phyloP scores from a whole-genome alignment of 2,113 vertebrate genomes.

The Perognathus longimembris region DNA sequence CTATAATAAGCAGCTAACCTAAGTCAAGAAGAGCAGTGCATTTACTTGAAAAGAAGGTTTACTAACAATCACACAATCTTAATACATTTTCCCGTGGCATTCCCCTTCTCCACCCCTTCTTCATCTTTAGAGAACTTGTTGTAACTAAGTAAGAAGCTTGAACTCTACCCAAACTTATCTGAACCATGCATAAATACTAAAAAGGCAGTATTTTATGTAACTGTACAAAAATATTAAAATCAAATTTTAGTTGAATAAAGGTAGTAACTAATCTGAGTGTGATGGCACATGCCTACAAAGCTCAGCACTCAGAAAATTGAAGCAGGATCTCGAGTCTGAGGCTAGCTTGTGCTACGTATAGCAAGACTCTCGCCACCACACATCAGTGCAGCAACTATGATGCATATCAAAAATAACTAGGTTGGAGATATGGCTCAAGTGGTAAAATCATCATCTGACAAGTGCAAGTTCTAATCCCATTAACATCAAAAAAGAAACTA shows the following conservation, averaged over 20 bases:
- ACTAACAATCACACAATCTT: conserved; percentile 29
- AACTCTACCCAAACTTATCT: conserved; percentile 52
- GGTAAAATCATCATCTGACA: too few relatives aligned
- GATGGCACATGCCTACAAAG: not conserved
- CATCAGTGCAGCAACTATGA: not conserved
- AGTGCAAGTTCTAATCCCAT: too few relatives aligned
- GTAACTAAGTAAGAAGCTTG: conserved; percentile 16
- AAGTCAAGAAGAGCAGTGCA: conserved; percentile 34
- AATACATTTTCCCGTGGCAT: not conserved
- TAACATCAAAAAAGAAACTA: too few relatives aligned
- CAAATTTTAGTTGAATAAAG: conserved; percentile 38
- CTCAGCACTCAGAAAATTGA: not conserved
- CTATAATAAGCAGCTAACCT: conserved; percentile 40
- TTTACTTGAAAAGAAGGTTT: conserved; percentile 34
- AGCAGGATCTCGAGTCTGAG: not conserved
- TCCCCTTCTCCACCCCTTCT: not conserved
- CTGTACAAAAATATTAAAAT: conserved; percentile 23
- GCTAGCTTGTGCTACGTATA: not conserved
- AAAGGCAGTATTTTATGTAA: conserved; percentile 30
- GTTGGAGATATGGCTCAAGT: too few relatives aligned
- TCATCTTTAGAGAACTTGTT: conserved; percentile 47
- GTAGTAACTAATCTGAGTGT: not conserved
- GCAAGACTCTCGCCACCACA: not conserved
- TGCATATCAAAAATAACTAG: not conserved
- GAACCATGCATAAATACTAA: conserved; percentile 19